Base-by-base conservation (phyloP, 2,797 vertebrate species). In the Geotrypetes seraphini region DNA sequence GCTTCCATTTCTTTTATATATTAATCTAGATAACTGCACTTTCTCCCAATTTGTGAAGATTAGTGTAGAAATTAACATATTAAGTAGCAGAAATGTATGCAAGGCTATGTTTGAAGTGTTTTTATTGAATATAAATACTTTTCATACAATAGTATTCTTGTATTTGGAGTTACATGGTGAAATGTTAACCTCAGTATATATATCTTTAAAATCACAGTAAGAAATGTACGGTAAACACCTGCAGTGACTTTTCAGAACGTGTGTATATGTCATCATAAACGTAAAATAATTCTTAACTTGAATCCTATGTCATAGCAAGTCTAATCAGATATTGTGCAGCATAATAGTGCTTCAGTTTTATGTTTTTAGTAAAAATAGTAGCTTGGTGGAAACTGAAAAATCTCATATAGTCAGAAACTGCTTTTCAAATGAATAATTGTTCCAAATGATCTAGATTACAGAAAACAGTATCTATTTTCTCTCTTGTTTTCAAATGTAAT, bases 321-420 rank as follows among this genome's bases (percentile, higher is more conserved):
- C n/a, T n/a, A n/a, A n/a, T n/a, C n/a, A n/a, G n/a, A n/a, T n/a
- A n/a, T n/a, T n/a, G n/a, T n/a, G n/a, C n/a, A n/a, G n/a, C n/a
- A n/a, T n/a, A n/a, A n/a, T n/a, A n/a, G n/a, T n/a, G n/a, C 33
- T 10, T 49, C 35, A 66, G 33, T 65, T 35, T 23, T 58, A 18
- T 41, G 47, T n/a, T 39, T 55, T 55, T 39, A 57, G 36, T 50
- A 59, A 5, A 50, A 57, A 47, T 57, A 20, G 20, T 36, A 37
- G 28, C 64, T 58, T 71, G 65, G 63, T 55, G 73, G 58, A 72
- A 78, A 73, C 62, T 57, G 69, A 71, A 68, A 75, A 69, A 61
- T 46, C 20, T 68, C 56, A 33, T 19, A 59, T 57, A 60, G 66
- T 54, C 45, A 49, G 37, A 58, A 63, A 50, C 44, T 39, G 31